Evolutionary conservation across 2,888 invertebrate genomes (phyloP).

Genomic region (Heliconius ethilla): DNA sequence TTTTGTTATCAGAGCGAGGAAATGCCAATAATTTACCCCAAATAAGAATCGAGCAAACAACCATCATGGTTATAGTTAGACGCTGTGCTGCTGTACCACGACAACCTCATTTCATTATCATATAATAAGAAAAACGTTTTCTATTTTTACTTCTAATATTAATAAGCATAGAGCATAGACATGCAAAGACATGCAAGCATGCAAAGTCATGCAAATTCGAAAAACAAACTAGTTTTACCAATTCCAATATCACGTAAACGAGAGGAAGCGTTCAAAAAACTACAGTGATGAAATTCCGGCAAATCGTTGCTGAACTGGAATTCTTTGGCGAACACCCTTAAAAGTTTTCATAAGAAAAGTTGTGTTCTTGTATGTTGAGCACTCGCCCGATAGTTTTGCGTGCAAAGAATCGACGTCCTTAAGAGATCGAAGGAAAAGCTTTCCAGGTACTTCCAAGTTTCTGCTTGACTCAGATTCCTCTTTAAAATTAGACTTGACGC

Average conservation of each 20-base stretch:
- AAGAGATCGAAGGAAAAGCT: constrained; percentile 35
- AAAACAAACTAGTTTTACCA: neutral
- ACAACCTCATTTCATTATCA: too few relatives aligned
- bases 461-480: constrained; percentile 23
- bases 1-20: too few relatives aligned
- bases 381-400: constrained; percentile 46
- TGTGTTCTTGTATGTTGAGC: constrained; percentile 54
- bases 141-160: neutral
- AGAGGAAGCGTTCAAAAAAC: constrained; percentile 51
- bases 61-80: too few relatives aligned
- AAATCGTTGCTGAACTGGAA: constrained; percentile 57
- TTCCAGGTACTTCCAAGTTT: constrained; percentile 35
- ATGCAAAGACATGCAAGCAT: too few relatives aligned
- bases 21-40: too few relatives aligned
- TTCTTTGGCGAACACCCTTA: constrained; percentile 61
- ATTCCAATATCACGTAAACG: constrained; percentile 14
- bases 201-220: neutral
- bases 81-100: too few relatives aligned
- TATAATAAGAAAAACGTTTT: too few relatives aligned
- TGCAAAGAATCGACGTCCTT: constrained; percentile 43
- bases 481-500: constrained; percentile 29
- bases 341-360: constrained; percentile 70
- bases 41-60: too few relatives aligned
- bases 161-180: too few relatives aligned
- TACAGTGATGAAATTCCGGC: constrained; percentile 52